Conservation (phyloP, 2,888 invertebrate species). For the Coelopa pilipes region DNA sequence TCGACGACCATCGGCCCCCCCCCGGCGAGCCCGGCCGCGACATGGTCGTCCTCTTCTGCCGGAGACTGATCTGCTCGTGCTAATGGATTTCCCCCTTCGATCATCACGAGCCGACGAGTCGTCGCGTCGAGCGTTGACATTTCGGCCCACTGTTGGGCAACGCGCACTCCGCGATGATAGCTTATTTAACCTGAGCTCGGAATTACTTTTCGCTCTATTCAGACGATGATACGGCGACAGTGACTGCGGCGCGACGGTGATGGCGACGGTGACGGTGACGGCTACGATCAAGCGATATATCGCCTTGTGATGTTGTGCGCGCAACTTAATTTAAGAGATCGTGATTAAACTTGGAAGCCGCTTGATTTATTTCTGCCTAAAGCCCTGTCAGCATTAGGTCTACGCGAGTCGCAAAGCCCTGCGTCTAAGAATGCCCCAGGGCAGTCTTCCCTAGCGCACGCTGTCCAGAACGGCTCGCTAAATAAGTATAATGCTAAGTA, state of each 20-base stretch:
- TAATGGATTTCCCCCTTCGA: neutral
- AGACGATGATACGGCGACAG: slow-evolving; percentile 26
- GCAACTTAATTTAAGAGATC: slow-evolving; percentile 63
- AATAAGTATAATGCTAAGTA: too few relatives aligned
- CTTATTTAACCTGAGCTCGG: slow-evolving; percentile 59
- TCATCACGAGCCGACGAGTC: too few relatives aligned
- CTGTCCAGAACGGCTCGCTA: neutral
- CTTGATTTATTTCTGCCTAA: slow-evolving; percentile 62
- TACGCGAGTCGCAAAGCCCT: slow-evolving; percentile 13
- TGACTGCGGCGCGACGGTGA: slow-evolving; percentile 32
- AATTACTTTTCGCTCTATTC: slow-evolving; percentile 41
- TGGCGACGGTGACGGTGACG: slow-evolving; percentile 39
- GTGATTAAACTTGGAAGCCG: slow-evolving; percentile 66
- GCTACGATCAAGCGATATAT: slow-evolving; percentile 41
- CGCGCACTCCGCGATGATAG: slow-evolving; percentile 54
- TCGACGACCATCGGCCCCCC: neutral
- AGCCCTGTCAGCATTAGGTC: slow-evolving; percentile 40
- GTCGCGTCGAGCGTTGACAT: too few relatives aligned
- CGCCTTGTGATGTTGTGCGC: slow-evolving; percentile 41
- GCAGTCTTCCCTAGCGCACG: neutral
- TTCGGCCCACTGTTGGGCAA: slow-evolving; percentile 30
- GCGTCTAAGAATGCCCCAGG: neutral
- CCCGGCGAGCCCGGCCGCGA: too few relatives aligned
- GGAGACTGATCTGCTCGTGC: too few relatives aligned
- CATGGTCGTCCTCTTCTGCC: neutral